Evolutionary conservation across 2,888 invertebrate species (phyloP), one percentile per base, ranked within the genome.

Genomic region (Heliconius erato): DNA sequence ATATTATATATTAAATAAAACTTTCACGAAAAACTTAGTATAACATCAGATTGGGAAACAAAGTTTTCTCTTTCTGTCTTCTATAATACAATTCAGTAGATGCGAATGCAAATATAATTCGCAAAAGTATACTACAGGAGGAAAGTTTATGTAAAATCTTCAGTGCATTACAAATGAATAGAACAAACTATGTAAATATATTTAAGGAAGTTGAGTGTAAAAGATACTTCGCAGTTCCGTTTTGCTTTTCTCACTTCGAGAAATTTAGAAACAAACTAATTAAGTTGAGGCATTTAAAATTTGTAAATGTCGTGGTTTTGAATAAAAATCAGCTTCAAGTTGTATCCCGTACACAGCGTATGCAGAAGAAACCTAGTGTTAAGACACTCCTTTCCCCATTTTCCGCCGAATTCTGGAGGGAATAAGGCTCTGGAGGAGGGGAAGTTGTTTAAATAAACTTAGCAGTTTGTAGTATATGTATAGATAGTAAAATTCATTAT

Each of bases 111-210:
- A 71, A 71, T 71, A 71, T 71, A 71, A 71, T 71, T 40, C 40
- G 40, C 40, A 44, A 71, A 71, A 44, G n/a, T 71, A 26, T 71
- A 14, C 14, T 16, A n/a, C n/a, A 71, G 23, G 11, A 71, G 40
- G n/a, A 71, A 71, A 71, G n/a, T 71, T 71, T 71, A 67, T 44
- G 12, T 40, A 44, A 40, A 71, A 71, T 71, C 40, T 71, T 71
- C 35, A 71, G 35, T 35, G 3, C 40, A 40, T 69, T 32, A 19
- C 68, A 68, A 35, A 32, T 35, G 68, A 68, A 68, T 23, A 35
- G 5, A n/a, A 44, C 40, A 44, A 40, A 71, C 71, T 40, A 71
- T 71, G 40, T 71, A 71, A 71, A 71, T 44, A 40, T 26, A 44
- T 71, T 71, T 71, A 23, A 23, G 11, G n/a, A 71, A 71, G 40